Base-by-base conservation (phyloP, 2,113 vertebrate genomes). In the Hemichromis elongatus region DNA sequence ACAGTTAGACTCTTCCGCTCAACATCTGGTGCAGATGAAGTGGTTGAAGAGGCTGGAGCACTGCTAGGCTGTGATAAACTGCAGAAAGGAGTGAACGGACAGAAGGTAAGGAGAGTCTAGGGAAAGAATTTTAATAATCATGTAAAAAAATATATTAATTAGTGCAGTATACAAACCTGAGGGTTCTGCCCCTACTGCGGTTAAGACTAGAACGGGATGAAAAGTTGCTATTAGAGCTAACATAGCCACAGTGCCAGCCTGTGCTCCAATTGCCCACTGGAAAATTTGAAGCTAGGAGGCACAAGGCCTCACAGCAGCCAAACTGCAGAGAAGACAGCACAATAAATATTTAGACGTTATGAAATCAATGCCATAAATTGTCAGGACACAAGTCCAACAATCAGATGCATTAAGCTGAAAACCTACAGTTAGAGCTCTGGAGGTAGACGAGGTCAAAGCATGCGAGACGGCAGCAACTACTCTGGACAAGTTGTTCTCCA, bases 401-500 rank as follows among this genome's bases (percentile, higher is more conserved):
- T n/a, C n/a, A n/a, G n/a, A n/a, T n/a, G n/a, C 5, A 2, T 55
- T 59, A 10, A 13, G 5, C 3, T 81, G 61, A 53, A 54, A 83
- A 91, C 97, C 96, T 86, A 99, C 99, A 0, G 98, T 99, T 68
- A 98, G 96, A 0, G 98, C 97, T 86, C 97, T 95, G 3, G 98
- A 98, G 88, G 97, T 97, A n/a, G 99, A 98, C 2, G 97, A 96
- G 77, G 97, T 96, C 54, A 99, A 84, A 0, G 97, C 97, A 2
- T 98, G 98, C 35, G 97, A 98, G 90, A 99, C 94, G 0, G 97
- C 97, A 2, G 97, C 96, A 53, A 98, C 92, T 30, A 99, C 97
- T 73, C 98, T 96, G 3, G 99, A 99, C 56, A 99, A 95, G 90
- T 98, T 99, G 93, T 99, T 99, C 88, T 99, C 99, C 92, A 99